Evolutionary conservation across 2,888 invertebrate genomes (phyloP).

Genomic region (Iselma pallidipennis): DNA sequence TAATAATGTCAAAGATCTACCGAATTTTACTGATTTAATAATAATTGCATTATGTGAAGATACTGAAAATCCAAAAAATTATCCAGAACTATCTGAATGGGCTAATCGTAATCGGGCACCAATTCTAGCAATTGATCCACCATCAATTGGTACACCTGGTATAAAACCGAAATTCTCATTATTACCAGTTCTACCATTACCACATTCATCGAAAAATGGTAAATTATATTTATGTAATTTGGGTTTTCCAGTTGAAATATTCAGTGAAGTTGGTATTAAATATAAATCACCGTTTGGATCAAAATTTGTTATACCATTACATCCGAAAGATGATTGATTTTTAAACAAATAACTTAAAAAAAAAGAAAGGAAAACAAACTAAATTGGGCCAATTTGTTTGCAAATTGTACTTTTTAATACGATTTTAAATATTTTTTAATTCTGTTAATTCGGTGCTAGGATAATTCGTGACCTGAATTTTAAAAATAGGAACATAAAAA

Average conservation of each 20-base stretch:
- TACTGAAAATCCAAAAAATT: slow-evolving; percentile 52
- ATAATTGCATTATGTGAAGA: slow-evolving; percentile 61
- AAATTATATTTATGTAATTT: slow-evolving; percentile 85
- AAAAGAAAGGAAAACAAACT: background rate
- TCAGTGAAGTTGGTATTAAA: slow-evolving; percentile 72
- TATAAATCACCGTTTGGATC: slow-evolving; percentile 86
- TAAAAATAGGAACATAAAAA: background rate
- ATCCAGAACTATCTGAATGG: slow-evolving; percentile 67
- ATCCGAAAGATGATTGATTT: slow-evolving; percentile 50
- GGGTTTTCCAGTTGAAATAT: slow-evolving; percentile 78
- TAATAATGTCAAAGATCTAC: slow-evolving; percentile 58
- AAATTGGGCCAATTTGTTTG: background rate
- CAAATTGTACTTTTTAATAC: background rate
- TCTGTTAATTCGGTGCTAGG: background rate
- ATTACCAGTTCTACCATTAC: slow-evolving; percentile 71
- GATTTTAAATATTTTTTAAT: background rate
- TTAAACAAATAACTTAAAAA: background rate
- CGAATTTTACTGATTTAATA: slow-evolving; percentile 60
- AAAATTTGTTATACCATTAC: slow-evolving; percentile 78
- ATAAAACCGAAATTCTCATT: slow-evolving; percentile 69
- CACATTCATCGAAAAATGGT: slow-evolving; percentile 66
- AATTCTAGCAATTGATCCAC: slow-evolving; percentile 76
- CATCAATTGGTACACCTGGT: slow-evolving; percentile 67
- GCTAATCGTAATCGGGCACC: slow-evolving; percentile 72
- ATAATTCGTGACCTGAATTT: background rate